A percentile compares a stretch with the other conserved stretches of the same genome.
These are phyloP conservation scores for Dermolepida albohirtum DNA, from an alignment of 2,888 invertebrate species.

Conservation along the genomic window DNA sequence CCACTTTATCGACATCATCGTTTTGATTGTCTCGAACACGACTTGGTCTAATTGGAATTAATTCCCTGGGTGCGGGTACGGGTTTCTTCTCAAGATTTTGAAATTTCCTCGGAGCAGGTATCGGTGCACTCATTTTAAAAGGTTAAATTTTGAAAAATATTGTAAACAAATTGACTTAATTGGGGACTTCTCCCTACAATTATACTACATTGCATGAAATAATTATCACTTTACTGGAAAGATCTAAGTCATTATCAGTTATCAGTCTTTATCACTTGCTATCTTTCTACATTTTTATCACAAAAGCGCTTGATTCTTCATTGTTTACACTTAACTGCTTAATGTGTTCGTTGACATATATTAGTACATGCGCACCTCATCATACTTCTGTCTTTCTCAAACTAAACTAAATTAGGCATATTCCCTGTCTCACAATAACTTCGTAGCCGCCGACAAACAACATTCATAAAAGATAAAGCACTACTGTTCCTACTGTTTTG, in stretches of 20 bases:
- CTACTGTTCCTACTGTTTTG: slow-evolving; percentile 4
- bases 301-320: slow-evolving; percentile 20
- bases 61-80: slow-evolving; percentile 69
- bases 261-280: slow-evolving; percentile 32
- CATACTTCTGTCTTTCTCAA: not conserved
- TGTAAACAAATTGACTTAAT: slow-evolving; percentile 11
- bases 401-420: too few relatives aligned
- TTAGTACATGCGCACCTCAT: slow-evolving; percentile 15
- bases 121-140: slow-evolving; percentile 54
- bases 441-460: not conserved
- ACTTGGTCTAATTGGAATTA: slow-evolving; percentile 58
- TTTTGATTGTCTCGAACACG: slow-evolving; percentile 33
- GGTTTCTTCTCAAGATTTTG: slow-evolving; percentile 65
- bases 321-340: slow-evolving; percentile 18
- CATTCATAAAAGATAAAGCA: not conserved
- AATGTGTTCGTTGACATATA: not conserved
- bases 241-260: slow-evolving; percentile 25
- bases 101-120: slow-evolving; percentile 54
- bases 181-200: not conserved
- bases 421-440: too few relatives aligned
- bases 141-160: slow-evolving; percentile 11
- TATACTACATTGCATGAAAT: slow-evolving; percentile 25
- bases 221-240: slow-evolving; percentile 25
- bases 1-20: slow-evolving; percentile 21
- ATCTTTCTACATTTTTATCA: slow-evolving; percentile 27